phyloP scores from a whole-genome alignment of 2,888 invertebrate species.

The Encarsia formosa region DNA sequence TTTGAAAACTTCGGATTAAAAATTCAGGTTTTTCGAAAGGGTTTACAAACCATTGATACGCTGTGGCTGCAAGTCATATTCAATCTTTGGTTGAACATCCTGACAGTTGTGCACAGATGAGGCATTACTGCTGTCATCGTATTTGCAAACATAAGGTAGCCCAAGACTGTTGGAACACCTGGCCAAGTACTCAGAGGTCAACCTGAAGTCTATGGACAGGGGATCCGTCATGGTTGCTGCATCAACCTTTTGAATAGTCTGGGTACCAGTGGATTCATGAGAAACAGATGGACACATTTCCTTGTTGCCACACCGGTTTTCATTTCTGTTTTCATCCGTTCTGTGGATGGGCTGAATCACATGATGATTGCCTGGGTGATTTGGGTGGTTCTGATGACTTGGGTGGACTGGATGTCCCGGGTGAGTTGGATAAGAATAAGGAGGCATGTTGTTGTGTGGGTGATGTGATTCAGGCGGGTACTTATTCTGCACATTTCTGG shows the following conservation, averaged over 20 bases:
- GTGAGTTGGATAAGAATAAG: slow-evolving; percentile 41
- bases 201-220: slow-evolving; percentile 45
- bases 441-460: slow-evolving; percentile 30
- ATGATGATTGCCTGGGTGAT: slow-evolving; percentile 32
- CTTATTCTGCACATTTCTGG: slow-evolving; percentile 41
- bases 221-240: slow-evolving; percentile 50
- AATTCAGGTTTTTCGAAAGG: too few relatives aligned
- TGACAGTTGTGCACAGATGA: slow-evolving; percentile 40
- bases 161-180: slow-evolving; percentile 45
- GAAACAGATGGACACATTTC: slow-evolving; percentile 38
- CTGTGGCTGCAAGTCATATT: slow-evolving; percentile 45
- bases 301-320: slow-evolving; percentile 44
- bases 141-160: slow-evolving; percentile 44
- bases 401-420: too few relatives aligned
- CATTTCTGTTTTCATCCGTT: slow-evolving; percentile 47
- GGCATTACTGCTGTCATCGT: slow-evolving; percentile 37
- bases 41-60: slow-evolving; percentile 41
- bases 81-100: slow-evolving; percentile 38
- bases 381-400: too few relatives aligned
- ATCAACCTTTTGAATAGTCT: slow-evolving; percentile 47
- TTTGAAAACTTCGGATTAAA: background rate
- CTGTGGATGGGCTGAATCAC: slow-evolving; percentile 31
- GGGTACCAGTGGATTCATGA: slow-evolving; percentile 42
- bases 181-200: slow-evolving; percentile 47
- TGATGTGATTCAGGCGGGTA: slow-evolving; percentile 40